A percentile compares a stretch with the other conserved stretches of the same genome.
These are phyloP conservation scores for Drosophila birchii DNA, from an alignment of 2,888 invertebrate genomes.

Conservation along the genomic window DNA sequence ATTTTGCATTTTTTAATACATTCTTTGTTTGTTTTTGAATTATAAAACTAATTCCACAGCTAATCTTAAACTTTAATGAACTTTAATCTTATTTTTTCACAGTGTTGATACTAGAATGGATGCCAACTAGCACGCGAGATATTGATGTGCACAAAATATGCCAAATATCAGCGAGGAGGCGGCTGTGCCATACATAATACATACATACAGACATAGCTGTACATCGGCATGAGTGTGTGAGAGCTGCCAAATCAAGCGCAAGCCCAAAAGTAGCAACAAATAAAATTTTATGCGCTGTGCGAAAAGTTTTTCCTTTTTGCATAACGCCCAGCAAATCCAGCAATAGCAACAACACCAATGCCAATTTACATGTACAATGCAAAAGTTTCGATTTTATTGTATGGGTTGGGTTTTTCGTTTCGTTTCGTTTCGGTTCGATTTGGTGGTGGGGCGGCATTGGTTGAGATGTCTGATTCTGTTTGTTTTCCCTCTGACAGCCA, in stretches of 20 bases:
- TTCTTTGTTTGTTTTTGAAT: background rate
- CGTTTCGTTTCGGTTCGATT: background rate
- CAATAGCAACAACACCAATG: conserved; percentile 45
- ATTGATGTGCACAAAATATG: conserved; percentile 79
- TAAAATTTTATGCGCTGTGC: conserved; percentile 77
- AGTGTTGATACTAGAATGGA: conserved; percentile 43
- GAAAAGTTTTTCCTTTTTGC: conserved; percentile 76
- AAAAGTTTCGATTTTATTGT: conserved; percentile 78
- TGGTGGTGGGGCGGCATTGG: conserved; percentile 15
- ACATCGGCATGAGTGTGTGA: conserved; percentile 29
- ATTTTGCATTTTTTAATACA: background rate
- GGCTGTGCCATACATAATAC: conserved; percentile 62
- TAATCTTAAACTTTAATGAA: background rate
- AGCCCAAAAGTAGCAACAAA: conserved; percentile 80
- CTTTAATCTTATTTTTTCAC: too few species aligned
- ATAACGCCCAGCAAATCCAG: conserved; percentile 62
- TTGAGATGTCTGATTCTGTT: conserved; percentile 47
- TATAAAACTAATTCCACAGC: background rate
- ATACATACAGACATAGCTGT: background rate
- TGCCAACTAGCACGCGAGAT: conserved; percentile 78
- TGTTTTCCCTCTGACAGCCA: conserved; percentile 55
- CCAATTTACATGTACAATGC: conserved; percentile 75
- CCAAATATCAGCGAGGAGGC: conserved; percentile 64
- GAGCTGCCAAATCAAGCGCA: conserved; percentile 76
- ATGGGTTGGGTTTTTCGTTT: conserved; percentile 39